Conservation (phyloP, 2,888 invertebrate genomes). For the Ennomos quercinarius region DNA sequence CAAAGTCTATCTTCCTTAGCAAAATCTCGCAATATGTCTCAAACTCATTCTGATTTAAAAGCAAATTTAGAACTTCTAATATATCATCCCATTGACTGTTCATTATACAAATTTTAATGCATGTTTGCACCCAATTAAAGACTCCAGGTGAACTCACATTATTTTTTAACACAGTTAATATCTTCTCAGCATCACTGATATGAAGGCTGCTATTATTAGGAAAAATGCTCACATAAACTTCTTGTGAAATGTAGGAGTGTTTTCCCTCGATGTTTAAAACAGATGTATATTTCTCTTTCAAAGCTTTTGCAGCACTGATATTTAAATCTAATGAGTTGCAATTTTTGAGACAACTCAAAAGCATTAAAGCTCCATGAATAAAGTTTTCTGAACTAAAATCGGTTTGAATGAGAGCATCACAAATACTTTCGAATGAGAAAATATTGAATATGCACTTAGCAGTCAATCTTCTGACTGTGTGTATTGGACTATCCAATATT, state of each 20-base stretch:
- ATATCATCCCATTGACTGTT: constrained; percentile 54
- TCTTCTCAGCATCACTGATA: constrained; percentile 45
- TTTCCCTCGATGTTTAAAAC: constrained; percentile 37
- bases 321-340: constrained; percentile 42
- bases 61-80: constrained; percentile 48
- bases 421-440: constrained; percentile 57
- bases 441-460: constrained; percentile 76
- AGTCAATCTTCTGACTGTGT: constrained; percentile 71
- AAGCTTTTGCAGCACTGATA: constrained; percentile 12
- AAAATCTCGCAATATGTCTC: constrained; percentile 60
- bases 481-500: constrained; percentile 74
- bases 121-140: constrained; percentile 60
- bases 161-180: constrained; percentile 49
- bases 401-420: constrained; percentile 45
- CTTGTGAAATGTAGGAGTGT: constrained; percentile 65
- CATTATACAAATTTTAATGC: constrained; percentile 53
- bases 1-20: constrained; percentile 52
- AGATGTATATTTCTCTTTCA: constrained; percentile 46
- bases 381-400: constrained; percentile 60
- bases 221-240: constrained; percentile 57
- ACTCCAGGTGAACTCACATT: constrained; percentile 58
- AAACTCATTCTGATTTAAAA: constrained; percentile 56
- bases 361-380: constrained; percentile 69
- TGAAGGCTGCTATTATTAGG: constrained; percentile 21
- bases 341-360: constrained; percentile 58